Conservation (phyloP, 2,888 invertebrate genomes). For the Tetranychus piercei region DNA sequence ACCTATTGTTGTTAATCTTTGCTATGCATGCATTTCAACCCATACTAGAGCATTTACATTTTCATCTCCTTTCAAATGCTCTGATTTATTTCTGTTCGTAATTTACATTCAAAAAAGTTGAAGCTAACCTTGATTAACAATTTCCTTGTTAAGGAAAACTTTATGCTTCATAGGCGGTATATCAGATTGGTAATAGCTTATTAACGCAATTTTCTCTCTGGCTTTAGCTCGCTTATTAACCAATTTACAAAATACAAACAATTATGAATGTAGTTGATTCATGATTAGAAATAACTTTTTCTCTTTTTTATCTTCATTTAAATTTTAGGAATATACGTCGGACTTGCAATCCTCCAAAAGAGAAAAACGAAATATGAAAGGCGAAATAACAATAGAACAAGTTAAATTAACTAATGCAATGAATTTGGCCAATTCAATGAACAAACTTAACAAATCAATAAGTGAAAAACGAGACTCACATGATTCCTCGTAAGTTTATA, state of each 20-base stretch:
- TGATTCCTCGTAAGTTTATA: background rate
- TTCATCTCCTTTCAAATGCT: background rate
- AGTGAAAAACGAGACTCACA: background rate
- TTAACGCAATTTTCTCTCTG: background rate
- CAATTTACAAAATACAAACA: background rate
- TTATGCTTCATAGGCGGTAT: background rate
- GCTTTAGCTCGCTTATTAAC: too few relatives aligned
- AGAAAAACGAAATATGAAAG: background rate
- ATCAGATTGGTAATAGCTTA: background rate
- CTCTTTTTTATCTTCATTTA: background rate
- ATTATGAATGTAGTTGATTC: background rate
- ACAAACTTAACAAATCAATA: background rate
- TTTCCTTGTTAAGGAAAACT: background rate
- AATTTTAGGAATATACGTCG: background rate
- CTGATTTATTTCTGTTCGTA: background rate
- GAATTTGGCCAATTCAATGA: background rate
- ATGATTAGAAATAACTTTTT: background rate
- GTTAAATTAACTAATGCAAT: background rate
- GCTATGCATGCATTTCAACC: too few relatives aligned
- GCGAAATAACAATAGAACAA: background rate
- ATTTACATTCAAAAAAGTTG: background rate
- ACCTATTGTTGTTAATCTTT: background rate
- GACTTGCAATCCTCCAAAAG: background rate
- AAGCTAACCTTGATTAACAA: background rate
- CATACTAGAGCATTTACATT: background rate